Percentiles rank a stretch among this genome's conserved stretches.
phyloP scores from a whole-genome alignment of 2,888 invertebrate genomes.

The Perizoma affinitatum region DNA sequence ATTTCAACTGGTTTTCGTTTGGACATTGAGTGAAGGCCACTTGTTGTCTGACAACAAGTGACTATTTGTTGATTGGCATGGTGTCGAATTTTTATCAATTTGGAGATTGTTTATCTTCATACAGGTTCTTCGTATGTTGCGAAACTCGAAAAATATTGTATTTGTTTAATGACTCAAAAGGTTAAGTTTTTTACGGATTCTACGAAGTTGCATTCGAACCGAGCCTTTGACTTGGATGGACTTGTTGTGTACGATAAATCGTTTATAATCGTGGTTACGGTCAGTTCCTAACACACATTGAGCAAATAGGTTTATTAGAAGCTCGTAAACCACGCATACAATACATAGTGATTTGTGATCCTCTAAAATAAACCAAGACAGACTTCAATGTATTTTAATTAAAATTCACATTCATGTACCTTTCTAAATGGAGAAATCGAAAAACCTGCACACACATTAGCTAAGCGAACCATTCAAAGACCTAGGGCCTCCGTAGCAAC shows the following conservation, averaged over 20 bases:
- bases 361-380: slow-evolving; percentile 20
- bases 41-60: slow-evolving; percentile 43
- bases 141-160: too few species aligned
- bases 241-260: slow-evolving; percentile 20
- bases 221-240: slow-evolving; percentile 3
- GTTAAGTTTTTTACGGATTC: background rate
- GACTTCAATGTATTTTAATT: slow-evolving; percentile 13
- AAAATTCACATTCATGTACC: too few species aligned
- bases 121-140: background rate
- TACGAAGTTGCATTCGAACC: background rate
- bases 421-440: too few species aligned
- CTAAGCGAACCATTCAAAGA: too few species aligned
- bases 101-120: slow-evolving; percentile 11
- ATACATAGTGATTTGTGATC: slow-evolving; percentile 35
- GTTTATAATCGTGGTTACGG: slow-evolving; percentile 23
- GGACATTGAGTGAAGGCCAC: slow-evolving; percentile 61
- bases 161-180: too few species aligned
- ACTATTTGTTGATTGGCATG: slow-evolving; percentile 28
- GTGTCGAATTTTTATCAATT: slow-evolving; percentile 21
- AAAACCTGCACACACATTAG: too few species aligned
- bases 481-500: too few species aligned
- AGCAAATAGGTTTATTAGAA: slow-evolving; percentile 38
- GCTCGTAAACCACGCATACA: slow-evolving; percentile 33
- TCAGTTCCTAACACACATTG: slow-evolving; percentile 24
- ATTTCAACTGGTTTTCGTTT: slow-evolving; percentile 74